These are phyloP conservation scores for Syrrhaptes paradoxus DNA, from an alignment of 2,113 vertebrate genomes.

Conservation along the genomic window DNA sequence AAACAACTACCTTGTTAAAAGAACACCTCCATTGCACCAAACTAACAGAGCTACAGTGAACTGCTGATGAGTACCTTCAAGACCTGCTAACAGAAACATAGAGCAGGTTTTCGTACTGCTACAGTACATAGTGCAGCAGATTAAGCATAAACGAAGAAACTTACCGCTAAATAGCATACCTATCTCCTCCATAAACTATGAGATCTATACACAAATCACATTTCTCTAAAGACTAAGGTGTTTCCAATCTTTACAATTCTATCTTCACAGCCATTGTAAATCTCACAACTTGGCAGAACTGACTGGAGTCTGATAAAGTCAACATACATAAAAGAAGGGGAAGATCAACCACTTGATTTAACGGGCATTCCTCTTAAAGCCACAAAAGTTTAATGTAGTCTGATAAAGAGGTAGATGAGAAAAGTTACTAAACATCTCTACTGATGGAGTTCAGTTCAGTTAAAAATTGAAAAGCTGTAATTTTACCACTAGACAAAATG, in stretches of 20 bases:
- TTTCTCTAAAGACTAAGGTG: background rate
- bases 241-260: background rate
- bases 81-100: background rate
- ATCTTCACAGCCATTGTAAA: background rate
- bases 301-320: background rate
- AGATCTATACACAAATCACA: background rate
- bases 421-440: background rate
- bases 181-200: background rate
- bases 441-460: background rate
- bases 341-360: background rate
- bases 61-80: background rate
- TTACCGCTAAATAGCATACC: background rate
- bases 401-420: background rate
- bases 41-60: background rate
- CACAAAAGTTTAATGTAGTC: background rate
- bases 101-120: background rate
- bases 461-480: background rate
- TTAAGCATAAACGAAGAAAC: background rate
- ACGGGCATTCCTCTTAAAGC: background rate
- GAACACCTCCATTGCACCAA: background rate
- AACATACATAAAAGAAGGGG: background rate
- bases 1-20: background rate
- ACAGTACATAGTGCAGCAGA: background rate
- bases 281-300: background rate
- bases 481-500: background rate